These are phyloP conservation scores for Puffinus mauretanicus DNA, from an alignment of 2,113 vertebrate genomes.

Conservation along the genomic window DNA sequence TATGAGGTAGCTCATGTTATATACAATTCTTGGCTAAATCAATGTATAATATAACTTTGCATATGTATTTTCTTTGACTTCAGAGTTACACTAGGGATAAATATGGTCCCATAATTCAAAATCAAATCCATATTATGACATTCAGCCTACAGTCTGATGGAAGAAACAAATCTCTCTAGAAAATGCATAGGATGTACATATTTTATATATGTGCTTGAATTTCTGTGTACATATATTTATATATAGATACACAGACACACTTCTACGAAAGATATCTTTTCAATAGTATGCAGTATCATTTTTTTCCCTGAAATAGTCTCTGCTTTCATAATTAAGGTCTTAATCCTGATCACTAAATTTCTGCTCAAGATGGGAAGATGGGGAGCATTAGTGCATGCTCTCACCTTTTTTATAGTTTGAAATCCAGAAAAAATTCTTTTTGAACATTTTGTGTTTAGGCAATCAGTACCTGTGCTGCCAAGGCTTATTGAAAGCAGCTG, in stretches of 20 bases:
- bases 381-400: neutral
- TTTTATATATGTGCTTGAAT: neutral
- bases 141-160: neutral
- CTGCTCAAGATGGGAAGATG: neutral
- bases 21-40: neutral
- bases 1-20: neutral
- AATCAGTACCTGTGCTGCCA: constrained; percentile 63
- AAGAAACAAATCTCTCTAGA: neutral
- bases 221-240: neutral
- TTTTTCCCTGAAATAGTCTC: neutral
- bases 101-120: neutral
- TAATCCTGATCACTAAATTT: neutral
- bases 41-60: neutral
- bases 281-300: neutral
- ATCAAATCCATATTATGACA: neutral
- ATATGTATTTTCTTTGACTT: neutral
- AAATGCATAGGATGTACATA: neutral
- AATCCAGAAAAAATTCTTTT: constrained; percentile 29
- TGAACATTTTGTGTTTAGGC: constrained; percentile 50
- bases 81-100: neutral
- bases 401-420: constrained; percentile 51
- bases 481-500: constrained; percentile 77
- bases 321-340: constrained; percentile 22
- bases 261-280: neutral
- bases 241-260: neutral